Conservation (phyloP, 2,113 vertebrate genomes). For the rat (Rattus norvegicus) region GRCr8 NC_086022.1:32994001-32994500, state of each 20-base stretch:
- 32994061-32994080: neutral
- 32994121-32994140: neutral
- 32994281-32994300: rapidly evolving
- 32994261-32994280: neutral
- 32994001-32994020: neutral
- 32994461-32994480: neutral
- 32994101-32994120: neutral
- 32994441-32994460: neutral
- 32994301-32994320: neutral
- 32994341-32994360: neutral
- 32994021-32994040: neutral
- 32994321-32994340: neutral
- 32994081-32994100: neutral
- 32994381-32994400: neutral
- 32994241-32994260: neutral
- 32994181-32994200: neutral
- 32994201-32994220: neutral
- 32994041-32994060: neutral
- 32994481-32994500: neutral
- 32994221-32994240: neutral
- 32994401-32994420: neutral
- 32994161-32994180: neutral
- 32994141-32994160: neutral
- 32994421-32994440: neutral
- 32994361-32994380: neutral